These are phyloP conservation scores for Prorops nasuta DNA, from an alignment of 1,140 invertebrate genomes.

Conservation along the genomic window DNA sequence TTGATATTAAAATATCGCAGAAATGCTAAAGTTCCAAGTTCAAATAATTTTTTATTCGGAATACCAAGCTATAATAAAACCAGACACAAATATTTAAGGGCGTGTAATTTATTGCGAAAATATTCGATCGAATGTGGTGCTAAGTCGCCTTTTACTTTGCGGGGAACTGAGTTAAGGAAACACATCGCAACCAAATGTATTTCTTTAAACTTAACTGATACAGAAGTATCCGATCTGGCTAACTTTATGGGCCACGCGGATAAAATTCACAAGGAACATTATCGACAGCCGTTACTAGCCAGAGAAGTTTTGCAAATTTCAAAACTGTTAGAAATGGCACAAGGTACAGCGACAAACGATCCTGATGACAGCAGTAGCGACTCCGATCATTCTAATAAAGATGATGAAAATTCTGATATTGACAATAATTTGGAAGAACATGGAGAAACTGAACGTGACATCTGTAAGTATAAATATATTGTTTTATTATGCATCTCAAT, in stretches of 20 bases:
- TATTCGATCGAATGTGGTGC: slow-evolving; percentile 9
- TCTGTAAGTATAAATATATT: too few species aligned
- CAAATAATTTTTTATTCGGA: slow-evolving; percentile 8
- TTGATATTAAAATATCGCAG: slow-evolving; percentile 4
- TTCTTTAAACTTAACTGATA: slow-evolving; percentile 3
- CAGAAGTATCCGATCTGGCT: background rate
- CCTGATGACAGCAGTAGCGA: too few species aligned
- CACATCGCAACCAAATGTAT: slow-evolving; percentile 12
- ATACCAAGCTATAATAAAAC: background rate
- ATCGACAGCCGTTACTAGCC: slow-evolving; percentile 2
- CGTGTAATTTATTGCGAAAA: slow-evolving; percentile 4
- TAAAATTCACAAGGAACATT: too few species aligned
- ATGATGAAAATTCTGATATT: too few species aligned
- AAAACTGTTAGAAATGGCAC: too few species aligned
- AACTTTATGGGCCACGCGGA: too few species aligned
- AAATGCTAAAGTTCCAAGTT: background rate
- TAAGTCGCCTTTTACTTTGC: background rate
- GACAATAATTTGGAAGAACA: too few species aligned
- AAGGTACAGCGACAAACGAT: too few species aligned
- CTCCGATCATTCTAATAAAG: too few species aligned
- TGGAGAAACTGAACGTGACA: too few species aligned
- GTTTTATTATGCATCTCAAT: too few species aligned
- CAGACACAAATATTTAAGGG: background rate
- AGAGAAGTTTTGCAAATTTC: background rate
- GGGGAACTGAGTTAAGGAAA: slow-evolving; percentile 10